Conservation (phyloP, 2,888 invertebrate species). For the Brachypalpus laphriformis region DNA sequence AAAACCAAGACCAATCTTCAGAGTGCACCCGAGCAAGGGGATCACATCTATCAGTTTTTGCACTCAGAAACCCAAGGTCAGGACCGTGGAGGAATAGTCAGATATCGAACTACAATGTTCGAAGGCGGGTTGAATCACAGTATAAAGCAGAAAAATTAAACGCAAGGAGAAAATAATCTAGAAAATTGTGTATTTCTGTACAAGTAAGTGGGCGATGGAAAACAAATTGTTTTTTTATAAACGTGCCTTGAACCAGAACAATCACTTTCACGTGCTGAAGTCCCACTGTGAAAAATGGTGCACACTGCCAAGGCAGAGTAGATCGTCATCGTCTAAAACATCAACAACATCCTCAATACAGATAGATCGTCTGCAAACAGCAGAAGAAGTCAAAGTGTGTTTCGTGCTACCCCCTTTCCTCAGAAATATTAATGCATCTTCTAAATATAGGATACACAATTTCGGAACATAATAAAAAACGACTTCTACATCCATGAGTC, state of each 20-base stretch:
- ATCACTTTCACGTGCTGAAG: not conserved
- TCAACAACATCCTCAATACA: conserved; percentile 7
- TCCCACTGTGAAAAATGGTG: not conserved
- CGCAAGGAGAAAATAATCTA: too few species aligned
- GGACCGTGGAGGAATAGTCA: too few species aligned
- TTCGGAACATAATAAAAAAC: conserved; percentile 37
- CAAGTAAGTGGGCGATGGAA: too few species aligned
- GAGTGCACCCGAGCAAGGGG: too few species aligned
- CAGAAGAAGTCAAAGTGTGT: not conserved
- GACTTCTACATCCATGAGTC: conserved; percentile 10
- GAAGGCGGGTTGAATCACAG: too few species aligned
- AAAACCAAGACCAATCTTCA: too few species aligned
- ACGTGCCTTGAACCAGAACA: not conserved
- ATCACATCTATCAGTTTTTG: too few species aligned
- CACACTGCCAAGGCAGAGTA: not conserved
- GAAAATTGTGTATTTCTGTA: too few species aligned
- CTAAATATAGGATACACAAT: conserved; percentile 68
- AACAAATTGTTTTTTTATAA: too few species aligned
- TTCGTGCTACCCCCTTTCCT: conserved; percentile 1
- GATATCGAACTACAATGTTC: too few species aligned
- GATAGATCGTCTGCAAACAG: conserved; percentile 21
- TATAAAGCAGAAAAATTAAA: too few species aligned
- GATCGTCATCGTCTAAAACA: conserved; percentile 13
- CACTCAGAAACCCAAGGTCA: too few species aligned
- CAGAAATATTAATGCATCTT: conserved; percentile 53